Evolutionary conservation across 2,797 vertebrate species (phyloP), one percentile per base, ranked within the genome.

Genomic region (Ambastaia sidthimunki): DNA sequence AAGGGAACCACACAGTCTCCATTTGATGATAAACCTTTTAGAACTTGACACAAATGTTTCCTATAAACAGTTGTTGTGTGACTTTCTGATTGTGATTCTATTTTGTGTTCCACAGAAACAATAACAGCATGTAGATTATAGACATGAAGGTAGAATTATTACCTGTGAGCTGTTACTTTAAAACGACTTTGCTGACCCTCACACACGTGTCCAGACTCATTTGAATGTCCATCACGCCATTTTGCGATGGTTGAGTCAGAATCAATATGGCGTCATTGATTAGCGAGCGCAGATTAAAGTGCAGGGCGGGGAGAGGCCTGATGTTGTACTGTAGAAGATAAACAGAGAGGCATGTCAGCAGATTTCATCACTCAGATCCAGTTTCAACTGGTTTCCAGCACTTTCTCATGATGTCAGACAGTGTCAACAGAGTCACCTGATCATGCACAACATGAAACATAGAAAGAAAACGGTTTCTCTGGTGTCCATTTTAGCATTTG

Each of bases 351-450:
- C 68, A 67, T 68, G 82, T 83, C 34, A 76, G 79, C 82, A 63
- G 57, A 62, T 82, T 85, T 71, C 76, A 86, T 82, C 77, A 74
- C 71, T 78, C 68, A 76, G 62, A 83, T 83, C 70, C 52, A 31
- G 68, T 77, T 65, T 44, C 78, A 21, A 78, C 54, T 15, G 15
- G 54, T 34, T 54, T 82, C 66, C 76, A 75, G 60, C 41, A 15
- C 25, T 71, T 57, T 54, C 25, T 54, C 19, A 60, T 77, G 31
- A 83, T 74, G 80, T 62, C 81, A 31, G 57, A 79, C 72, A 65
- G 67, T 34, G 74, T 70, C 78, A 52, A 50, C 70, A 16, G 62
- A 57, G 54, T 21, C 19, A 66, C 50, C 13, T 59, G 41, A 37
- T 48, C 4, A 7, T 31, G 28, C n/a, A n/a, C n/a, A n/a, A n/a